Conservation (phyloP, 2,113 vertebrate species). For the Triplophysa rosa region DNA sequence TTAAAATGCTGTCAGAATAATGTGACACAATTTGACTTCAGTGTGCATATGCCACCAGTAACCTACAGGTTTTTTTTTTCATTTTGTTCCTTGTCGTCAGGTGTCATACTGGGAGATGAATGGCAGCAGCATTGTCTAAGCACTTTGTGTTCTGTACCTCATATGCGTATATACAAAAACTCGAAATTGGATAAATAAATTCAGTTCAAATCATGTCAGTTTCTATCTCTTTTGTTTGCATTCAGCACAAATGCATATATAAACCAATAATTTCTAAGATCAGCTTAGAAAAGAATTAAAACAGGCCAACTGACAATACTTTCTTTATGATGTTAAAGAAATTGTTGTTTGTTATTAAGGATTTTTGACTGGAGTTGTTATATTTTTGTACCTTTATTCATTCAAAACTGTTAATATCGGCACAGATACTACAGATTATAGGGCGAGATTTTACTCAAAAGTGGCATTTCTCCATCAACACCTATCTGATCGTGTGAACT, state of each 20-base stretch:
- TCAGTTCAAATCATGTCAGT: conserved; percentile 62
- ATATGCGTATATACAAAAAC: conserved; percentile 69
- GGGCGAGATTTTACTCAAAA: background rate
- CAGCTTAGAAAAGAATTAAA: too few relatives aligned
- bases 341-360: background rate
- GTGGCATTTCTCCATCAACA: conserved; percentile 40
- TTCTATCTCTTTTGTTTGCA: background rate
- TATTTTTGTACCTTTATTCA: background rate
- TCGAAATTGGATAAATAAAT: conserved; percentile 70
- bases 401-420: background rate
- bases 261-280: too few relatives aligned
- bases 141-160: conserved; percentile 81
- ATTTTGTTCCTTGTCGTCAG: conserved; percentile 47
- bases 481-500: conserved; percentile 56
- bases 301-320: too few relatives aligned
- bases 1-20: background rate
- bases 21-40: background rate
- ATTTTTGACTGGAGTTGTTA: background rate
- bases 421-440: background rate
- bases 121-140: conserved; percentile 70
- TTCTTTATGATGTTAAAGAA: too few relatives aligned
- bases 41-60: conserved; percentile 38
- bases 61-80: conserved; percentile 47
- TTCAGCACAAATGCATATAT: background rate
- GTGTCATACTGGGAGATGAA: conserved; percentile 60